Evolutionary conservation across 2,797 vertebrate species (phyloP), one percentile per base, ranked within the genome.

Genomic region (Tympanoctomys barrerae): DNA sequence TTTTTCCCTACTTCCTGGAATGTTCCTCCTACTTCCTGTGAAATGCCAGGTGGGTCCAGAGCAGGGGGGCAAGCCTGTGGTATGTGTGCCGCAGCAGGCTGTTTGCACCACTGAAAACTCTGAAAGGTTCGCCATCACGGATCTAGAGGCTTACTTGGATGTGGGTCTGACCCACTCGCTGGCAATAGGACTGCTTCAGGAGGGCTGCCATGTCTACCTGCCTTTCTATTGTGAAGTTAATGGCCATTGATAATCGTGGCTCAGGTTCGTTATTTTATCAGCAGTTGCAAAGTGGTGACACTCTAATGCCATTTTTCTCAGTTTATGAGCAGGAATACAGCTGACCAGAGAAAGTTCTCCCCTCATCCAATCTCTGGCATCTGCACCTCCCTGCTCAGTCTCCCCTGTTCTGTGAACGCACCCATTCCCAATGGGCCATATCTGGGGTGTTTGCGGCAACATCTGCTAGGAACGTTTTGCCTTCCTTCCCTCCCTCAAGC

Each of bases 371-470:
- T 6, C 13, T 16, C 19, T 21, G 39, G 16, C 22, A 22, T 46
- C 68, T n/a, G 10, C 2, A 28, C 39, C 21, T 75, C 1, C 0
- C 18, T 19, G 26, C 1, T 39, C 42, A 3, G 4, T 46, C 46
- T 6, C 0, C 1, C 8, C 42, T 4, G 3, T 16, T 6, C 2
- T 7, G 0, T 5, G 62, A n/a, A 21, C 0, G 2, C 1, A 10
- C 68, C 42, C 10, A 6, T 7, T 31, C 7, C 61, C 46, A 11
- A 0, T 0, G 52, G 62, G 5, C 3, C 52, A 14, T 64, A 14
- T 18, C 14, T 18, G 36, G 18, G 39, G 4, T 10, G 4, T 31
- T 28, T 73, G 13, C 73, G 14, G 57, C 12, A 7, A 46, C 11
- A 16, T 18, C 95, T 59, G 4, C 31, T 19, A 0, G 75, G n/a